Evolutionary conservation across 2,797 vertebrate species (phyloP), one percentile per base, ranked within the genome.

Genomic region (Catamblyrhynchus diadema): DNA sequence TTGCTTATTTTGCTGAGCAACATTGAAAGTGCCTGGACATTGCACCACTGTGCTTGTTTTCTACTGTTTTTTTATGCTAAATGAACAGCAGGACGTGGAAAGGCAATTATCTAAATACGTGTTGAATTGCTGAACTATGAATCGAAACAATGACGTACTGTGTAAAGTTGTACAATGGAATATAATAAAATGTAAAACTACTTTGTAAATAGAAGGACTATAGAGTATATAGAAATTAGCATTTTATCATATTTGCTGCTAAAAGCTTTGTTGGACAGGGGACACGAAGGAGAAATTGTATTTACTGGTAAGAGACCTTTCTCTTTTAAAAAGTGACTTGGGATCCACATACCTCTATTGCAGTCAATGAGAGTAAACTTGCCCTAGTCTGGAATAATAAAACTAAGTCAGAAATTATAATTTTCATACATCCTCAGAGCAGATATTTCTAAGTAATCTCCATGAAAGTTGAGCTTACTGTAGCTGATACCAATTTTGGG

Each of bases 21-120:
- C 96, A 56, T 93, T 95, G 96, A 84, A 98, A 98, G 97, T 98
- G 98, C 98, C 98, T 98, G 96, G 96, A 97, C 95, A 94, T 90
- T 96, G 95, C 96, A 96, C 96, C 97, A 96, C 97, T 97, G 96
- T 96, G 94, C 94, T 97, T 95, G 67, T 95, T 97, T 97, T 97
- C 75, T 97, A 95, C 94, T 95, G 1, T 96, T 83, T 81, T 81
- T 81, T 97, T 95, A 88, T 69, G 95, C 86, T 94, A 88, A 94
- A 92, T 74, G 37, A 97, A 27, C 92, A 83, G 94, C 78, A 83
- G 65, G 95, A 89, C 35, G 0, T 66, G 75, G 93, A 88, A 93
- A 83, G 87, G 84, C 93, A 95, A 84, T 95, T 93, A 61, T 50
- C 72, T 65, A 72, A 94, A 25, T 85, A 15, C 37, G 27, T 61